phyloP scores from a whole-genome alignment of 2,113 vertebrate genomes.

The Vanacampus margaritifer region DNA sequence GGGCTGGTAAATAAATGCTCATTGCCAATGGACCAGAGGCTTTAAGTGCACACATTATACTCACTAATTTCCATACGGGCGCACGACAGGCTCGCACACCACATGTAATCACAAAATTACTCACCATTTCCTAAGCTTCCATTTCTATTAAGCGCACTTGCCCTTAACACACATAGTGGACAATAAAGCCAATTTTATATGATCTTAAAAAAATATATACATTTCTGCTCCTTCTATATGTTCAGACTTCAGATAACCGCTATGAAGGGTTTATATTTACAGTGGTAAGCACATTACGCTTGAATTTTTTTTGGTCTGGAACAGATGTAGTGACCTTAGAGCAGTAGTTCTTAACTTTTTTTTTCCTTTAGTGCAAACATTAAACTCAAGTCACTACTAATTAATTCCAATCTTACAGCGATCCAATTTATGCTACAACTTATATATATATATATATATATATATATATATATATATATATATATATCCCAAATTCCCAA shows the following conservation, averaged over 20 bases:
- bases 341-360: no score
- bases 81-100: background rate
- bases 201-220: no score
- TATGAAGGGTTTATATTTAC: background rate
- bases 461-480: no score
- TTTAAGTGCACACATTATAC: background rate
- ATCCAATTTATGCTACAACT: no score
- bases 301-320: no score
- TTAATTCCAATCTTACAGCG: no score
- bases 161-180: background rate
- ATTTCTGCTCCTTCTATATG: background rate
- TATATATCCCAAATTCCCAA: background rate
- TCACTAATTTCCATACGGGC: background rate
- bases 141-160: background rate
- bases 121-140: background rate
- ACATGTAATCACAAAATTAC: background rate
- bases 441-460: no score
- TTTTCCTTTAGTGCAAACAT: no score
- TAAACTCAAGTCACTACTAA: no score
- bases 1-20: no score
- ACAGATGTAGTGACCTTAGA: no score
- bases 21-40: conserved; percentile 1
- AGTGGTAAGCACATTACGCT: background rate
- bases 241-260: background rate
- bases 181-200: no score